Evolutionary conservation across 2,888 invertebrate species (phyloP).

Genomic region (Lottia scabra): DNA sequence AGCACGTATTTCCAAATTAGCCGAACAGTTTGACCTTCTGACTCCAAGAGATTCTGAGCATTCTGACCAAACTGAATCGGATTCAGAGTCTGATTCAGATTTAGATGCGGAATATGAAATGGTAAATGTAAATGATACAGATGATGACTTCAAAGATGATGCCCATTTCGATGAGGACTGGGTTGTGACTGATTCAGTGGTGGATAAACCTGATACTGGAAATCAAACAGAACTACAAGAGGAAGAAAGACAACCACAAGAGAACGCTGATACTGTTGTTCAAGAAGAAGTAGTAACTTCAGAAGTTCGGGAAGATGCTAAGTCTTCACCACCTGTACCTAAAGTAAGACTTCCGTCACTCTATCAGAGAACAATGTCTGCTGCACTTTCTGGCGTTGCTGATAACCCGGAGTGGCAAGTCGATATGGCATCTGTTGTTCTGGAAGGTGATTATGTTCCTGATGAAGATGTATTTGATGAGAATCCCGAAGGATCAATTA

Average conservation of each 20-base stretch:
- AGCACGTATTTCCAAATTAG: not conserved
- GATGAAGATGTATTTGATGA: slow-evolving; percentile 12
- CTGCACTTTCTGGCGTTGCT: slow-evolving; percentile 23
- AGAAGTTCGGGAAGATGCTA: not conserved
- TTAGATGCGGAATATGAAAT: slow-evolving; percentile 18
- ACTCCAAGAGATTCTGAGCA: slow-evolving; percentile 6
- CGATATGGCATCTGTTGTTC: slow-evolving; percentile 6
- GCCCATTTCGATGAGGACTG: slow-evolving; percentile 15
- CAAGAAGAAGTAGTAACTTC: not conserved
- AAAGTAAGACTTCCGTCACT: slow-evolving; percentile 26
- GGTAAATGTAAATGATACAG: slow-evolving; percentile 19
- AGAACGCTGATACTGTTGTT: not conserved
- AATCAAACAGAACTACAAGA: not conserved
- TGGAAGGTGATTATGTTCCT: not conserved
- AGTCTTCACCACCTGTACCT: not conserved
- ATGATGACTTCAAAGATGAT: slow-evolving; percentile 17
- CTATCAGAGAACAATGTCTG: slow-evolving; percentile 33
- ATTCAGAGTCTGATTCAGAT: slow-evolving; percentile 7
- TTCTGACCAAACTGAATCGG: slow-evolving; percentile 10
- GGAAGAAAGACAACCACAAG: not conserved
- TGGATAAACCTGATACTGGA: not conserved
- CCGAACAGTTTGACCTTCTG: not conserved
- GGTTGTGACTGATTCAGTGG: slow-evolving; percentile 8
- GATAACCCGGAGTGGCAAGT: slow-evolving; percentile 10
- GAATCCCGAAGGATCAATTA: not conserved